A percentile compares a stretch with the other conserved stretches of the same genome.
phyloP scores from a whole-genome alignment of 2,888 invertebrate genomes.

The Cheilosia scutellata region DNA sequence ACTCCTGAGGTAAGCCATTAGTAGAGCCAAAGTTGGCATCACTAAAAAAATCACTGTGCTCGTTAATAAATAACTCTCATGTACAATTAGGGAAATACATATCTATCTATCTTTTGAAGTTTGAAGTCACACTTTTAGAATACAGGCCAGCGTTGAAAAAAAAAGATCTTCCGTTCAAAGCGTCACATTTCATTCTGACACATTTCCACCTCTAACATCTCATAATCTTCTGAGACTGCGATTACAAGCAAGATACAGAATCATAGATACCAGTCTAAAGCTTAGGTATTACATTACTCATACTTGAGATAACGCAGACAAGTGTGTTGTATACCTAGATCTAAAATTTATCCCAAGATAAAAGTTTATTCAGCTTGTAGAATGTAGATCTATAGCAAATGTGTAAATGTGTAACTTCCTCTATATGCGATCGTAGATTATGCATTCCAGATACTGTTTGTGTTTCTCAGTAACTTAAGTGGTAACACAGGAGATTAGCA shows the following conservation, averaged over 20 bases:
- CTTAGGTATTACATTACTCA: conserved; percentile 42
- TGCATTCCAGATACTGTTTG: conserved; percentile 33
- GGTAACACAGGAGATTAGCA: conserved; percentile 55
- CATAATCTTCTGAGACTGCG: not conserved
- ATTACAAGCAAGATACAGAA: not conserved
- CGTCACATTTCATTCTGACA: no score
- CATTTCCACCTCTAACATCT: not conserved
- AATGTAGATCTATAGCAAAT: conserved; percentile 14
- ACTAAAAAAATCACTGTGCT: no score
- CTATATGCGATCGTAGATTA: not conserved
- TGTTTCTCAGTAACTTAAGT: conserved; percentile 54
- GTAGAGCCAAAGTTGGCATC: no score
- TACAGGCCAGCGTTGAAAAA: no score
- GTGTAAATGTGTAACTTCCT: conserved; percentile 46
- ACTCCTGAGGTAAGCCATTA: no score
- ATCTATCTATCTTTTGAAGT: no score
- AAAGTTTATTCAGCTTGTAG: conserved; percentile 56
- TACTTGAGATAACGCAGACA: conserved; percentile 35
- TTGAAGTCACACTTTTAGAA: no score
- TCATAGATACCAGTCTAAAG: conserved; percentile 1
- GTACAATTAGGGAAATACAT: no score
- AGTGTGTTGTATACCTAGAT: conserved; percentile 6
- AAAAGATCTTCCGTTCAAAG: no score
- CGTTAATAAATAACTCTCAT: no score
- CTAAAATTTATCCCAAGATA: conserved; percentile 14